These are phyloP conservation scores for Gymnoscopelus braueri DNA, from an alignment of 2,797 vertebrate species.

Conservation along the genomic window DNA sequence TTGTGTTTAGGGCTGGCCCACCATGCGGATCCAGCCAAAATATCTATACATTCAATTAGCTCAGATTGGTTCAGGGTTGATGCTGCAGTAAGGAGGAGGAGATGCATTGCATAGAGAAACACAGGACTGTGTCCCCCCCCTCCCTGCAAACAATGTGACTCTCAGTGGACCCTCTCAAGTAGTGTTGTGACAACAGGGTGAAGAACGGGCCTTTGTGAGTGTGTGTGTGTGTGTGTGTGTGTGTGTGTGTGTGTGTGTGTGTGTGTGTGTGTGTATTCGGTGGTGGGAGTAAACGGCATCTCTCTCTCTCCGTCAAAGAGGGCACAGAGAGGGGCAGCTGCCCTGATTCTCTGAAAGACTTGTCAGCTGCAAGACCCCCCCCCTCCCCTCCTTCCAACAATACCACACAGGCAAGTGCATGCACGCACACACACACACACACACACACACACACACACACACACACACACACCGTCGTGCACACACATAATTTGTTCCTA, in stretches of 20 bases:
- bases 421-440: constrained; percentile 11
- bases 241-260: constrained; percentile 13
- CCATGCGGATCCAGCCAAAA: not conserved
- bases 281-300: constrained; percentile 54
- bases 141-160: constrained; percentile 31
- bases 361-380: constrained; percentile 75
- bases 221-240: constrained; percentile 38
- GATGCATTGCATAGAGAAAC: too few species aligned
- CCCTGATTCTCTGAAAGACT: constrained; percentile 71
- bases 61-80: constrained; percentile 20
- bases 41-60: constrained; percentile 19
- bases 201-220: constrained; percentile 57
- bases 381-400: constrained; percentile 19
- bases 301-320: constrained; percentile 75
- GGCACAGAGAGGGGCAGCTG: constrained; percentile 81
- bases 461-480: constrained; percentile 5
- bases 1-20: too few species aligned
- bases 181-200: constrained; percentile 54
- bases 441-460: constrained; percentile 9
- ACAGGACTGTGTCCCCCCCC: not conserved
- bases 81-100: too few species aligned
- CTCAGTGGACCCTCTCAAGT: constrained; percentile 38
- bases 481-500: not conserved
- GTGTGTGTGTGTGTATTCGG: constrained; percentile 5
- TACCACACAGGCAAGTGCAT: constrained; percentile 25